Evolutionary conservation across 2,113 vertebrate genomes (phyloP).

Genomic region (Psilopogon haemacephalus): DNA sequence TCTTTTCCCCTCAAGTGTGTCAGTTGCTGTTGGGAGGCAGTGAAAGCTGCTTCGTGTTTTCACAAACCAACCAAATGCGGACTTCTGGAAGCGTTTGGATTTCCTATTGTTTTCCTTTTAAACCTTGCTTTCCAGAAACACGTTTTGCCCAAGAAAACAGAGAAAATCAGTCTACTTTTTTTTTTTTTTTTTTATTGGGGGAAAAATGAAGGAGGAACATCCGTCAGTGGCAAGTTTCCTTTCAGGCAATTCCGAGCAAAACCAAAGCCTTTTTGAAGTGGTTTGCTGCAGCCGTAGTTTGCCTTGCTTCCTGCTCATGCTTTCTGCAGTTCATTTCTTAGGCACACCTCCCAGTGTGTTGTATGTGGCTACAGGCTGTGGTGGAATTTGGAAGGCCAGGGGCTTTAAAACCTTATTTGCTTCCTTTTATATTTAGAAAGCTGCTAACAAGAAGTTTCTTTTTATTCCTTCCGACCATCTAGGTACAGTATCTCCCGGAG

Average conservation of each 20-base stretch:
- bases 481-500: background rate
- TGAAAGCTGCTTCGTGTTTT: background rate
- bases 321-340: background rate
- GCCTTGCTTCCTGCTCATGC: constrained; percentile 20
- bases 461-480: background rate
- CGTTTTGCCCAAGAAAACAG: background rate
- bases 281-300: background rate
- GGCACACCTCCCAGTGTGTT: background rate
- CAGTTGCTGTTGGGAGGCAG: background rate
- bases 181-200: background rate
- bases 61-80: background rate
- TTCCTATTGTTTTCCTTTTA: constrained; percentile 33
- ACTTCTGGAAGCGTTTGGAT: background rate
- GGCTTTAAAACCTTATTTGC: constrained; percentile 3
- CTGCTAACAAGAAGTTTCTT: accelerated
- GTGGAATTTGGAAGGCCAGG: background rate
- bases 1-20: background rate
- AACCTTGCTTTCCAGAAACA: constrained; percentile 6
- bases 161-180: background rate
- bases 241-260: background rate
- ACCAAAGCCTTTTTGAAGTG: background rate
- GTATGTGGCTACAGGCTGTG: background rate
- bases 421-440: background rate
- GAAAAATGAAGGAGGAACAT: background rate
- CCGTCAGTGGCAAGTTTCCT: background rate